Base-by-base conservation (phyloP, 2,888 invertebrate species). In the Drosophila nigricruria region DNA sequence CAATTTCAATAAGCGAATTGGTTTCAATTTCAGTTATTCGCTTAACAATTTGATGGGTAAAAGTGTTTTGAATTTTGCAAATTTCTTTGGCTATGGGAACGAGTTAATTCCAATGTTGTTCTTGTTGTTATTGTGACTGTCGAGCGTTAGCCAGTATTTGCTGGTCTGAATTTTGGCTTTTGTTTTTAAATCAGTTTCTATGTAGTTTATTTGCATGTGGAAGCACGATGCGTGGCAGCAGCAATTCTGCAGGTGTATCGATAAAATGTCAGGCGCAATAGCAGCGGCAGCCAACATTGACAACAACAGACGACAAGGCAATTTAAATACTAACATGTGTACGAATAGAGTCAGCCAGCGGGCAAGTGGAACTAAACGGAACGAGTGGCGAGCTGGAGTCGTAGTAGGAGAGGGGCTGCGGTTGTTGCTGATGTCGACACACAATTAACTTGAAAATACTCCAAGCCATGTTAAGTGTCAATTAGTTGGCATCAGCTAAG, bases 381-480 rank as follows among this genome's bases (percentile, higher is more conserved):
- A 18, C 12, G 27, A 47, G 47, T 18, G 49, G 18, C 10, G 14
- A 4, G 47, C 49, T 49, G 58, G 40, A 50, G 16, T 36, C 16
- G 32, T 18, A 9, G 32, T 18, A 9, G 34, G 6, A 5, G 38
- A 16, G 47, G 45, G 40, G 49, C 30, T 56, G 72, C 27, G 36
- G 66, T 49, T 70, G 54, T 45, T 54, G 80, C 57, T 71, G 89
- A 90, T 81, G 81, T 80, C 89, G 90, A 85, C 89, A 90, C 79
- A 83, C 85, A 86, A 86, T 86, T 86, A 86, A 89, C 75, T 83
- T 72, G 64, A 73, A 86, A 86, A 86, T 90, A 89, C 90, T 87
- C 67, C 67, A 73, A 89, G 81, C 81, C 81, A 77, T 86, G 85
- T 90, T 81, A 81, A 89, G 90, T 86, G 86, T 86, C 90, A 86